These are phyloP conservation scores for Sussaba pulchella DNA, from an alignment of 2,888 invertebrate genomes.

Conservation along the genomic window DNA sequence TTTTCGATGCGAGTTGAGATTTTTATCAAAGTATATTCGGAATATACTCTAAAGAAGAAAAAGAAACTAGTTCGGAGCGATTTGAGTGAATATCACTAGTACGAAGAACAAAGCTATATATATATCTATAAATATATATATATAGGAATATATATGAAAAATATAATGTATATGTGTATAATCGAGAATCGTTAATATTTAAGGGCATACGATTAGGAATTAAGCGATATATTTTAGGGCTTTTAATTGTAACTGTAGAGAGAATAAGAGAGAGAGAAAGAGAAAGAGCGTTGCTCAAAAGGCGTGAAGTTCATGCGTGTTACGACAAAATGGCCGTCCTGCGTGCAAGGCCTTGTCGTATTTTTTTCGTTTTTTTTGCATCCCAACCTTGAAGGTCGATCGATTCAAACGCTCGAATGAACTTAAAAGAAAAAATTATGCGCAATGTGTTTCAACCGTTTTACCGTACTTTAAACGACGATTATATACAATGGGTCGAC, in stretches of 20 bases:
- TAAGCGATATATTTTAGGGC: conserved; percentile 70
- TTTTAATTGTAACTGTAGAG: conserved; percentile 71
- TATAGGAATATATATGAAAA: conserved; percentile 65
- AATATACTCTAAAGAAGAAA: conserved; percentile 73
- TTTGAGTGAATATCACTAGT: conserved; percentile 52
- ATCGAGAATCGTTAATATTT: conserved; percentile 68
- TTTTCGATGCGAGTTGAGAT: conserved; percentile 30
- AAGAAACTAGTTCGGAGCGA: conserved; percentile 37
- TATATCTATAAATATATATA: conserved; percentile 42
- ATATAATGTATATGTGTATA: conserved; percentile 73
- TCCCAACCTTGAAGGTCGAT: neutral
- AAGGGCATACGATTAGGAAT: conserved; percentile 59
- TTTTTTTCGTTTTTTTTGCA: conserved; percentile 16
- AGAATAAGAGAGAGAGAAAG: neutral
- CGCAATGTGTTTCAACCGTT: conserved; percentile 41
- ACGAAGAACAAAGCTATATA: conserved; percentile 62
- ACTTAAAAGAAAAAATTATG: conserved; percentile 47
- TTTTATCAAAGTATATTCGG: conserved; percentile 71
- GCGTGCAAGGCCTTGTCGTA: conserved; percentile 19
- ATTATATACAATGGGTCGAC: conserved; percentile 34
- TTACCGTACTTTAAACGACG: conserved; percentile 60
- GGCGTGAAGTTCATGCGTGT: conserved; percentile 34
- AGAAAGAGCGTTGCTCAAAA: conserved; percentile 49
- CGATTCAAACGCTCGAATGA: conserved; percentile 31
- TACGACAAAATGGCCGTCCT: conserved; percentile 36